These are phyloP conservation scores for Cynoglossus semilaevis DNA, from an alignment of 2,113 vertebrate species.

Conservation along the genomic window DNA sequence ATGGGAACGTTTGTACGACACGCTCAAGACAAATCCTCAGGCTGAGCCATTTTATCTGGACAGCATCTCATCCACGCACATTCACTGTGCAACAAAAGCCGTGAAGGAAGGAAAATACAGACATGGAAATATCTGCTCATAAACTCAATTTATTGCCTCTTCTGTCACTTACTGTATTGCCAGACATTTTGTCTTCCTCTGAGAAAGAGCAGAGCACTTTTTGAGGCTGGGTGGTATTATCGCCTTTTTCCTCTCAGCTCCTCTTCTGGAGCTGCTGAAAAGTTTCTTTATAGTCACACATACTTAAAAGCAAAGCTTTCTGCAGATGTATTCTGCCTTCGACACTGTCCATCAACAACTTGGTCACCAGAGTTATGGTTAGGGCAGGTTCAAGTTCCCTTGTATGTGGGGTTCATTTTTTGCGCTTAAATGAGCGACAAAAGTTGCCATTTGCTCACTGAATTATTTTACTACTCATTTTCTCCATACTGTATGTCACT, in stretches of 20 bases:
- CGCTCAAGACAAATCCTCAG: slow-evolving; percentile 1
- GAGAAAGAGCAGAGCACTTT: slow-evolving; percentile 57
- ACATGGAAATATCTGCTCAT: slow-evolving; percentile 68
- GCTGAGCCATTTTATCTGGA: slow-evolving; percentile 29
- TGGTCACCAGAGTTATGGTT: slow-evolving; percentile 11
- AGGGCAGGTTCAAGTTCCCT: background rate
- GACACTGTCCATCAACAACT: slow-evolving; percentile 1
- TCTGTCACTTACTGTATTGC: slow-evolving; percentile 58
- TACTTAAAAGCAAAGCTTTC: slow-evolving; percentile 6
- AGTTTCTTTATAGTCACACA: slow-evolving; percentile 23
- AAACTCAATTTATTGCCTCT: slow-evolving; percentile 38
- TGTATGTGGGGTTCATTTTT: background rate
- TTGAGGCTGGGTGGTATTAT: slow-evolving; percentile 42
- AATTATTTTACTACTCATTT: slow-evolving; percentile 6
- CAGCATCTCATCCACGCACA: slow-evolving; percentile 8
- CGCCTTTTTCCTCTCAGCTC: slow-evolving; percentile 1
- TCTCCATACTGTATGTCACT: slow-evolving; percentile 28
- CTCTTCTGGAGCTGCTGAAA: slow-evolving; percentile 28
- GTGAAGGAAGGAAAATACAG: slow-evolving; percentile 39
- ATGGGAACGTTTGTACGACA: slow-evolving; percentile 1
- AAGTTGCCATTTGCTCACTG: background rate
- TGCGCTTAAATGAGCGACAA: slow-evolving; percentile 5
- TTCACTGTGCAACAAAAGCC: slow-evolving; percentile 44
- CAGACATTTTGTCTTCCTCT: slow-evolving; percentile 50
- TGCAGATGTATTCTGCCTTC: slow-evolving; percentile 20